Evolutionary conservation across 2,888 invertebrate species (phyloP).

Genomic region (Eucera pruinosa): DNA sequence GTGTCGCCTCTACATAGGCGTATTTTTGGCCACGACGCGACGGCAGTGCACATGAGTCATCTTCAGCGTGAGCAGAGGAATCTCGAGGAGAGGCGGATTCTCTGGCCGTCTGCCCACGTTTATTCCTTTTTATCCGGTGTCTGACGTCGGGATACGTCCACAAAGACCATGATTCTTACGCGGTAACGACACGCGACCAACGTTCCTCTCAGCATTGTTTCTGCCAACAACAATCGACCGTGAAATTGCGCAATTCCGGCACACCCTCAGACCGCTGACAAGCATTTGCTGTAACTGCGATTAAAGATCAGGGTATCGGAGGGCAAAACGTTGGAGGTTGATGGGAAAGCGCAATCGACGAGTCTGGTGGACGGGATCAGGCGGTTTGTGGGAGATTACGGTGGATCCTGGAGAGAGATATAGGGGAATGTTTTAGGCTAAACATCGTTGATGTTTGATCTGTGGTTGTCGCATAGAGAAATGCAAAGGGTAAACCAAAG

Average conservation of each 20-base stretch:
- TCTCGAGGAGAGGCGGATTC: conserved; percentile 70
- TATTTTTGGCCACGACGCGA: conserved; percentile 48
- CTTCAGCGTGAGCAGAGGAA: conserved; percentile 63
- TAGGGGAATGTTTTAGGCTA: neutral
- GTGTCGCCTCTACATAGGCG: conserved; percentile 24
- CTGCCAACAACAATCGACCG: conserved; percentile 8
- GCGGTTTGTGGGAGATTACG: conserved; percentile 13
- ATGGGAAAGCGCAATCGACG: conserved; percentile 15
- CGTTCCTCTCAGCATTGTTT: neutral
- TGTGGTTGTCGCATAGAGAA: neutral
- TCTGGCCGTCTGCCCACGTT: conserved; percentile 72
- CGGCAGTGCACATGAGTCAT: conserved; percentile 70
- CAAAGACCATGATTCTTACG: conserved; percentile 19
- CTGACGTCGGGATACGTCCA: conserved; percentile 23
- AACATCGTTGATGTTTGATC: neutral
- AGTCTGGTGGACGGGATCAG: conserved; percentile 15
- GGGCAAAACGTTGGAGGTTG: neutral
- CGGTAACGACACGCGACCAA: conserved; percentile 16
- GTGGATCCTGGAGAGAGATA: neutral
- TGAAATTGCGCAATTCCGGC: conserved; percentile 25
- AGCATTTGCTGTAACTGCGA: too few relatives aligned
- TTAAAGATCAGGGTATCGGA: conserved; percentile 4
- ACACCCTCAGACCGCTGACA: neutral
- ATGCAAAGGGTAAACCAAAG: too few relatives aligned
- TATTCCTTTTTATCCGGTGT: conserved; percentile 56